Base-by-base conservation (phyloP, 2,113 vertebrate species). In the Sphaerodactylus townsendi region DNA sequence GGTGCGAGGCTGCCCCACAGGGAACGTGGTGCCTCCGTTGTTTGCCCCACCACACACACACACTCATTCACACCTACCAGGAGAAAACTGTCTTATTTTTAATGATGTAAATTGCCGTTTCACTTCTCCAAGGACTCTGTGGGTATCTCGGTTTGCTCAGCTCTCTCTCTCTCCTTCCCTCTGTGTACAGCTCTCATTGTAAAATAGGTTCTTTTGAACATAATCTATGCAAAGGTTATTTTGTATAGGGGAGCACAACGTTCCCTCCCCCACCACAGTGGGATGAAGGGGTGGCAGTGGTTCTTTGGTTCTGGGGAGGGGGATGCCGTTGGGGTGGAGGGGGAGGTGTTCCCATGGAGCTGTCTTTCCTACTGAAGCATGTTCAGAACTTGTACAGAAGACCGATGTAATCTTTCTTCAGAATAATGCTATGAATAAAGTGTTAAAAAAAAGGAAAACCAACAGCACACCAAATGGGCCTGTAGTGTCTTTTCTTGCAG, bases 161-260 rank as follows among this genome's bases (percentile, higher is more conserved):
- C 41, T 65, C 37, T 48, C 39, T 25, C n/a, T 69, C 35, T 59
- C 25, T 64, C 23, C 66, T 3, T 25, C 2, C 4, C 64, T 56
- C 64, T 39, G 69, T 83, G 84, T 89, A 86, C 84, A 86, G 87
- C 84, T 78, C 83, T 84, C 37, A 33, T 46, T 87, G 88, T 89
- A 89, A 84, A 84, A 89, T 89, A 89, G 81, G 72, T 86, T 86
- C 85, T 86, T 89, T 88, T 89, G 85, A 89, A 89, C 85, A 87
- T 84, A 86, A 87, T 84, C 88, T 89, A 89, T 89, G 88, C 88
- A 89, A 89, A 89, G 82, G 78, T 79, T 89, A 87, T 89, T 89
- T 89, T 89, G 88, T 89, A 89, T 89, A 84, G 88, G 85, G 85
- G 82, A 81, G 78, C 81, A 77, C 81, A 81, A 64, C 35, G 59